Base-by-base conservation (phyloP, 2,888 invertebrate genomes). In the Scotopteryx bipunctaria region DNA sequence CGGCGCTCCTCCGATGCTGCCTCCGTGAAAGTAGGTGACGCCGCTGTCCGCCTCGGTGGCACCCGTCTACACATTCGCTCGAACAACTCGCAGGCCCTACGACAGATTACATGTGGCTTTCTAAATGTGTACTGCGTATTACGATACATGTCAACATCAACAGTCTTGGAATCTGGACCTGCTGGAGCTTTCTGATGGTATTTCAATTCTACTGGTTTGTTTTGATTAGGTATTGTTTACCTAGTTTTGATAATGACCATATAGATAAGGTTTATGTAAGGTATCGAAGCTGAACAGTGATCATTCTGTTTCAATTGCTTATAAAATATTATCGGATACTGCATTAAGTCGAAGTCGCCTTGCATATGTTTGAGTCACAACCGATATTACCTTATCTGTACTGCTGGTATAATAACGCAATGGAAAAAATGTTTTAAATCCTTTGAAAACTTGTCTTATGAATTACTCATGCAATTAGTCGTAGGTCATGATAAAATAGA, bases 1-100 rank as follows among this genome's bases (percentile, higher is more conserved):
- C 65, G 54, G 63, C 61, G 70, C 67, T 70, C 69, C 72, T 71
- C 74, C 69, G 68, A 63, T 64, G 77, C 71, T 71, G 79, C 77
- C 79, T 76, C 73, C 71, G 86, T 82, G 88, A 87, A 88, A 87
- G 88, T 87, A 81, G 84, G 85, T 83, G 82, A 85, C 76, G 75
- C 71, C 55, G 66, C 57, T 55, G 59, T 60, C 53, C 63, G 70
- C 68, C 63, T 67, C 71, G 55, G 65, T 64, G 71, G 66, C 73
- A 73, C 72, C 70, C 69, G 78, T 72, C 74, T 68, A 71, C 72
- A 66, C 68, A 67, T 71, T 68, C 60, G 67, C 65, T 67, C 61
- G 58, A 60, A 58, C 58, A 67, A 69, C 71, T 70, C 64, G 70
- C 68, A 61, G 72, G 79, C 83, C 82, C 83, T 81, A 80, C 70